Base-by-base conservation (phyloP, 92 coral and sea anemone genomes). In the Actinernus sp. region DNA sequence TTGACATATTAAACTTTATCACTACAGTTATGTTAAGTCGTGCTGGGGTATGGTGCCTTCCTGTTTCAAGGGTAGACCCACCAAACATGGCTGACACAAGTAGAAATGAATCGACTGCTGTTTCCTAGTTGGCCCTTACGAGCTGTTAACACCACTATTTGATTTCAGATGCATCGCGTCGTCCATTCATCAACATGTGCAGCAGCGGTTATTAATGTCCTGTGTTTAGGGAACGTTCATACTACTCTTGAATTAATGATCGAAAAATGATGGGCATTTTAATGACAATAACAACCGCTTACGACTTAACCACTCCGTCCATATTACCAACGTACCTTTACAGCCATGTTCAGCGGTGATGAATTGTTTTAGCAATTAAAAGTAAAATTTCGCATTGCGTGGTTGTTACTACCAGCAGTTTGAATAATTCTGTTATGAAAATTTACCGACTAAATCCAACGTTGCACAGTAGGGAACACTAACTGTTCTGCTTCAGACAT, bases 91-190 rank as follows among this genome's bases (percentile, higher is more conserved):
- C n/a, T n/a, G n/a, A n/a, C n/a, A n/a, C n/a, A n/a, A n/a, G n/a
- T n/a, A n/a, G n/a, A n/a, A n/a, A n/a, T n/a, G n/a, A n/a, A n/a
- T n/a, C n/a, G n/a, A n/a, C n/a, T n/a, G n/a, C n/a, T n/a, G n/a
- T n/a, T n/a, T n/a, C n/a, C n/a, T n/a, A n/a, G n/a, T n/a, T n/a
- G n/a, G n/a, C n/a, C n/a, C n/a, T n/a, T n/a, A n/a, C n/a, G n/a
- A n/a, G n/a, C 73, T 65, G 59, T 65, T 54, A 68, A 70, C 77
- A 56, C 66, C 21, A 48, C 37, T 45, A 41, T 70, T 70, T 32
- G 16, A 53, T 70, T 70, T 70, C 77, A 40, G 43, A 55, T 70
- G 64, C 8, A 33, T 46, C 76, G 24, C 77, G 58, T 54, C 77
- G 65, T 52, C 53, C 48, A 62, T 26, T 59, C 48, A 56, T 70